Conservation (phyloP, 2,888 invertebrate species). For the Tetragnatha montana region DNA sequence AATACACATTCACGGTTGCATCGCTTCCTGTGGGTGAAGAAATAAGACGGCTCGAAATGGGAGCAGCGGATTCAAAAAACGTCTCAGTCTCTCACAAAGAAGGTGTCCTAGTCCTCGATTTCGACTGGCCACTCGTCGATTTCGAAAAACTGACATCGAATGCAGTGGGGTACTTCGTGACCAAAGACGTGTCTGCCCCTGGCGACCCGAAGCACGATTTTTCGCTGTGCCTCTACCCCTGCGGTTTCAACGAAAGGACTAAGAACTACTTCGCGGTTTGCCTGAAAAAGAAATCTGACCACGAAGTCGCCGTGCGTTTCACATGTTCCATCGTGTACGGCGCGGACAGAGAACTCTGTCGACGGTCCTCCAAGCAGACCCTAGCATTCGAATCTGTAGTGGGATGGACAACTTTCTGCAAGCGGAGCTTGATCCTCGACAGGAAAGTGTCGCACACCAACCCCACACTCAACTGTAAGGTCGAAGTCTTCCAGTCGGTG, state of each 20-base stretch:
- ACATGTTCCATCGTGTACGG: neutral
- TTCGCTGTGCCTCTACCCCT: neutral
- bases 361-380: neutral
- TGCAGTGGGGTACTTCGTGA: neutral
- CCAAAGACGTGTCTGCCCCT: neutral
- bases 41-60: neutral
- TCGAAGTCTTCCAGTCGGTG: constrained; percentile 10
- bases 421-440: neutral
- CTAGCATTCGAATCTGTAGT: neutral
- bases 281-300: neutral
- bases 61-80: neutral
- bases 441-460: neutral
- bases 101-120: neutral
- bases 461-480: neutral
- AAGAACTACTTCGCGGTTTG: neutral
- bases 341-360: neutral
- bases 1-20: too few relatives aligned
- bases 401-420: constrained; percentile 3
- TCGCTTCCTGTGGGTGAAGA: too few relatives aligned
- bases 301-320: neutral
- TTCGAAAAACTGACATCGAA: neutral
- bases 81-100: neutral
- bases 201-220: neutral
- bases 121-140: constrained; percentile 3
- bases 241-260: neutral